A percentile compares a stretch with the other conserved stretches of the same genome.
Conservation (phyloP, 2,888 invertebrate species). For the Drosophila austrosaltans region DNA sequence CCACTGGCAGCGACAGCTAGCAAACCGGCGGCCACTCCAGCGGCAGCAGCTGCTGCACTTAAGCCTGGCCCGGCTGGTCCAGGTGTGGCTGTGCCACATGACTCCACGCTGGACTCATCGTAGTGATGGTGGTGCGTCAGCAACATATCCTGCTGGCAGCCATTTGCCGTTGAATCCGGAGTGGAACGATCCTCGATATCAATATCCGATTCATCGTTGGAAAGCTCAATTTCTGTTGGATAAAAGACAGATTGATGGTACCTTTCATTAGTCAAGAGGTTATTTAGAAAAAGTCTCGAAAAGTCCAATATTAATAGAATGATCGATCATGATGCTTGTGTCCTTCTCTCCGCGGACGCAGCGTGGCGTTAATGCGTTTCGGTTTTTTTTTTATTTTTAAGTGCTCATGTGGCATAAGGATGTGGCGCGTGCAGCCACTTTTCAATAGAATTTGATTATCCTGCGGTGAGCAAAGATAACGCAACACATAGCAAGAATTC, state of each 20-base stretch:
- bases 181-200: conserved; percentile 83
- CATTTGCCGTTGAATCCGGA: conserved; percentile 75
- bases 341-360: conserved; percentile 55
- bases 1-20: conserved; percentile 47
- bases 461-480: conserved; percentile 50
- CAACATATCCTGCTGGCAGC: conserved; percentile 69
- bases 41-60: conserved; percentile 60
- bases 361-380: conserved; percentile 65
- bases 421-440: conserved; percentile 68
- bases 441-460: conserved; percentile 37
- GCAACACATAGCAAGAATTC: background rate
- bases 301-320: too few species aligned
- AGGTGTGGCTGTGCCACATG: conserved; percentile 66
- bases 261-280: too few species aligned
- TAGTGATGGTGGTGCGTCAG: conserved; percentile 63
- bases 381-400: too few species aligned
- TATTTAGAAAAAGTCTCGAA: too few species aligned
- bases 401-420: background rate
- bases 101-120: conserved; percentile 81
- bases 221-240: conserved; percentile 79
- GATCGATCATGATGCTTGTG: conserved; percentile 17
- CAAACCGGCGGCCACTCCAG: conserved; percentile 65
- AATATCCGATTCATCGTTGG: conserved; percentile 83
- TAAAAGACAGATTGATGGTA: background rate
- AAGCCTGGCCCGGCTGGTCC: conserved; percentile 39